Evolutionary conservation across 2,888 invertebrate genomes (phyloP), one percentile per base, ranked within the genome.

Genomic region (Trichopria drosophilae): DNA sequence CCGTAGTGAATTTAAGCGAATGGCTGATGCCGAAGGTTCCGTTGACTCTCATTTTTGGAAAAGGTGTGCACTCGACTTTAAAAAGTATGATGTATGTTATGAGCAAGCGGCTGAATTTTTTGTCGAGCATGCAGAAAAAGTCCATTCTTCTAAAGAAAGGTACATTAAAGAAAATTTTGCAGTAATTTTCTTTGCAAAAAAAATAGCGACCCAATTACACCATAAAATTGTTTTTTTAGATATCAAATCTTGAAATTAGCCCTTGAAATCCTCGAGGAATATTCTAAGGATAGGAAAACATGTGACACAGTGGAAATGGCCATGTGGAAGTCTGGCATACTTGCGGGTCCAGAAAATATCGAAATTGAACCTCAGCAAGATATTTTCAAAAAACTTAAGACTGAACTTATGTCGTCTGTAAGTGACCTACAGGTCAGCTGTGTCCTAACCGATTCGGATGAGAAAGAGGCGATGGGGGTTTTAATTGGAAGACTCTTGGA

Each of bases 41-140:
- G 36, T 66, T 5, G 60, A 62, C 12, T 50, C 56, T 22, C 43
- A 44, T 0, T 83, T 83, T 63, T 82, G 86, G 75, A 77, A 79
- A 0, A 76, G 80, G 35, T 86, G 86, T 59, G 83, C 86, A 53
- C 72, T 77, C 37, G 82, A 83, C 40, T 85, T 88, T 57, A 78
- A 79, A 59, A 76, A 79, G 23, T 80, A 84, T 42, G 75, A 82
- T 0, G 81, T 88, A 1, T 75, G 81, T 0, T 82, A 85, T 12
- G 80, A 81, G 53, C 78, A 82, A 13, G 81, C 86, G 1, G 82
- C 85, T 0, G 77, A 82, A 55, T 88, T 88, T 68, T 81, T 85
- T 29, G 75, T 83, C 1, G 77, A 80, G 44, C 78, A 81, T 53
- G 80, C 81, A 0, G 77, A 79, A 3, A 78, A 79, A 53, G 78